phyloP scores from a whole-genome alignment of 1,140 invertebrate genomes.

The Oppia nitens region DNA sequence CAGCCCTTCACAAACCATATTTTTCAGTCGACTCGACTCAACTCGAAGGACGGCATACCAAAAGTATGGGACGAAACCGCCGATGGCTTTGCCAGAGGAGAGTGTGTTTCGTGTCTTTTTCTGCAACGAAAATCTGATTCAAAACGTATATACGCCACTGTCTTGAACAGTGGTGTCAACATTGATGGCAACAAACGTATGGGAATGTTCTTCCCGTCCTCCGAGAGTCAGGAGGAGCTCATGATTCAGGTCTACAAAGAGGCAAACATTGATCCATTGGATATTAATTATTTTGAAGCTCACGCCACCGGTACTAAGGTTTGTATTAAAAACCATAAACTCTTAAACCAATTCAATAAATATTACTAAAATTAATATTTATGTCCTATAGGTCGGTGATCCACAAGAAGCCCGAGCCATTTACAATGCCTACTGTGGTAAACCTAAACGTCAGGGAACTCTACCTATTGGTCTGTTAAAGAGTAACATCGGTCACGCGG shows the following conservation, averaged over 20 bases:
- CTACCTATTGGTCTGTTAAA: too few species aligned
- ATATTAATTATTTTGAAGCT: too few species aligned
- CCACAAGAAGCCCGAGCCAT: constrained; percentile 90
- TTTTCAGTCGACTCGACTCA: constrained; percentile 53
- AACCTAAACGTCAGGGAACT: too few species aligned
- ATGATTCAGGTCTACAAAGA: constrained; percentile 23
- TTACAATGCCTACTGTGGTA: too few species aligned
- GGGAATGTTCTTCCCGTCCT: too few species aligned
- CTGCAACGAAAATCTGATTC: constrained; percentile 32
- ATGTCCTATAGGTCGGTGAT: constrained; percentile 58
- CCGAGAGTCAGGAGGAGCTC: constrained; percentile 38
- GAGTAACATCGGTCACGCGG: too few species aligned
- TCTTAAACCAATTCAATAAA: constrained; percentile 26
- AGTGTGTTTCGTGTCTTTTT: constrained; percentile 35
- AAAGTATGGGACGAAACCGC: constrained; percentile 78
- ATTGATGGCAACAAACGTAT: too few species aligned
- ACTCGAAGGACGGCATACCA: constrained; percentile 51
- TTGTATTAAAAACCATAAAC: too few species aligned
- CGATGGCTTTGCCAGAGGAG: constrained; percentile 67
- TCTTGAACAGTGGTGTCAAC: too few species aligned
- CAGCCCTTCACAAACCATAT: constrained; percentile 72
- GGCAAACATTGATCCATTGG: constrained; percentile 26
- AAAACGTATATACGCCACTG: too few species aligned
- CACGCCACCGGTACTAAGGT: constrained; percentile 25
- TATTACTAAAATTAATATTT: constrained; percentile 33